Evolutionary conservation across 2,888 invertebrate genomes (phyloP).

Genomic region (Adelognathus sp.): DNA sequence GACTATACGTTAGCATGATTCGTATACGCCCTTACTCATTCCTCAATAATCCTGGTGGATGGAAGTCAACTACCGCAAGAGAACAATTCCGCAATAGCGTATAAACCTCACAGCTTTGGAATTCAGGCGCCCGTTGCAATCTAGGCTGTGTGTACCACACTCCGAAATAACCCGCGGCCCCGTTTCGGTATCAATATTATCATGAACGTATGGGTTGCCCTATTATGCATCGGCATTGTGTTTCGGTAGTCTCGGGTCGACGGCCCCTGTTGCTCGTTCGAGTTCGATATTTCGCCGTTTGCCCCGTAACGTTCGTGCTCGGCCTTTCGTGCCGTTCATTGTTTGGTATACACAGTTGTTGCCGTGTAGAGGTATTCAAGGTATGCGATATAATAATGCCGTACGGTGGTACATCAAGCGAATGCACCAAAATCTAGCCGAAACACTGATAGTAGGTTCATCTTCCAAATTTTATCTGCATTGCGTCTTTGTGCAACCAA

Average conservation of each 20-base stretch:
- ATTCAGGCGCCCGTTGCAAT: constrained; percentile 18
- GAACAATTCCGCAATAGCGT: neutral
- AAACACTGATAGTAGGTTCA: neutral
- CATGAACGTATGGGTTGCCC: constrained; percentile 53
- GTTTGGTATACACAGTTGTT: neutral
- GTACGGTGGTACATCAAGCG: neutral
- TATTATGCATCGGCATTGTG: constrained; percentile 59
- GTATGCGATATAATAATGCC: neutral
- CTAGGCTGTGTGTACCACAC: constrained; percentile 11
- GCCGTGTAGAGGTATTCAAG: neutral
- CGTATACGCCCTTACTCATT: too few relatives aligned
- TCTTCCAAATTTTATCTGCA: too few relatives aligned
- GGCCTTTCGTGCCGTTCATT: neutral
- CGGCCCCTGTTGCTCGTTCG: constrained; percentile 33
- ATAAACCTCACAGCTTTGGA: neutral
- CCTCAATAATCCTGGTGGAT: neutral
- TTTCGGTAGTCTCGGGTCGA: constrained; percentile 49
- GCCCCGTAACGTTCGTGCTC: neutral
- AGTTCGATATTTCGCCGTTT: constrained; percentile 31
- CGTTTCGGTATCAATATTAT: constrained; percentile 55
- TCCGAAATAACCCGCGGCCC: constrained; percentile 12
- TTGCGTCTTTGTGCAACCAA: too few relatives aligned
- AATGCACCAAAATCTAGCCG: neutral
- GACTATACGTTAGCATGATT: too few relatives aligned
- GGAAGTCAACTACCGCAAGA: neutral